phyloP scores from a whole-genome alignment of 2,888 invertebrate species.

The Tiliacea aurago region DNA sequence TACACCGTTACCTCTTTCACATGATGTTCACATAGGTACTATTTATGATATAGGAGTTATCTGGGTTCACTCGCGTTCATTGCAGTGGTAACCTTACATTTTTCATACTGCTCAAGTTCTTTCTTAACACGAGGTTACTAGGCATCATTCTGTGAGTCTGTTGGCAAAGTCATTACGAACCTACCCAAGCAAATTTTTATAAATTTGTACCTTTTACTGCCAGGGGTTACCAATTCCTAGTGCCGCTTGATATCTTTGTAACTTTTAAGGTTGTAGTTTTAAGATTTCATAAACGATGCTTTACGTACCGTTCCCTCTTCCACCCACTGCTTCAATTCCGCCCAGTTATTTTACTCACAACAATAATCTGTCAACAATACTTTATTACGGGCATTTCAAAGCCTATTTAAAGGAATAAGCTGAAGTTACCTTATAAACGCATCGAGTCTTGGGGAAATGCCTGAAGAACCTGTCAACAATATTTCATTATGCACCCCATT shows the following conservation, averaged over 20 bases:
- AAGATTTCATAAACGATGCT: not conserved
- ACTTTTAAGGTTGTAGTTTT: not conserved
- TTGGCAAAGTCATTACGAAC: conserved; percentile 35
- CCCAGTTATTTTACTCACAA: not conserved
- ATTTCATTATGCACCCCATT: conserved; percentile 5
- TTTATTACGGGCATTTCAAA: conserved; percentile 18
- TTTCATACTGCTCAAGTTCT: not conserved
- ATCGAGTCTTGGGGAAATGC: not conserved
- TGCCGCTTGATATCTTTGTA: not conserved
- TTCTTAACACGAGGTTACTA: not conserved
- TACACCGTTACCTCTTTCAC: conserved; percentile 2
- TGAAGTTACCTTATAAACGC: conserved; percentile 10
- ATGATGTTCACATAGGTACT: not conserved
- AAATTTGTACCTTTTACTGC: not conserved
- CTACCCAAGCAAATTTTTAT: not conserved
- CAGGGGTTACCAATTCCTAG: not conserved
- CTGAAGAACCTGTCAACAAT: conserved; percentile 38
- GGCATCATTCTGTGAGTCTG: conserved; percentile 22
- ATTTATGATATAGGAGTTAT: not conserved
- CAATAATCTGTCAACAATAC: conserved; percentile 36
- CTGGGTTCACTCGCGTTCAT: not conserved
- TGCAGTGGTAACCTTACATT: not conserved
- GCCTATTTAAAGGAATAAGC: not conserved
- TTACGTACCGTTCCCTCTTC: not conserved
- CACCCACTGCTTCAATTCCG: not conserved